phyloP scores from a whole-genome alignment of 2,797 vertebrate genomes.

The Aplochiton taeniatus region DNA sequence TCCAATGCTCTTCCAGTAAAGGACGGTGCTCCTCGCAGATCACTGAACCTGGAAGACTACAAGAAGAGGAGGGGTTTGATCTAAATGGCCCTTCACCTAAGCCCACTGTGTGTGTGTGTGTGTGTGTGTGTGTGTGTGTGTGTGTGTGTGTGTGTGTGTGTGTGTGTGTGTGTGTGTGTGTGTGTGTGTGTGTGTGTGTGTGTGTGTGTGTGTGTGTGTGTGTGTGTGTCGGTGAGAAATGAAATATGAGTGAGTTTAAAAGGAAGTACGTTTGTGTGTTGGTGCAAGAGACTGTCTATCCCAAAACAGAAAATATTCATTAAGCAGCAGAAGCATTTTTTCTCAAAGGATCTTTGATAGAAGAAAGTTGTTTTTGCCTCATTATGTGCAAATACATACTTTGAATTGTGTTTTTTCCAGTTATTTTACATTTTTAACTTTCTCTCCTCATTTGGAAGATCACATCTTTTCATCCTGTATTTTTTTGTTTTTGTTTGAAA shows the following conservation, averaged over 20 bases:
- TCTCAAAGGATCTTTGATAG: constrained; percentile 59
- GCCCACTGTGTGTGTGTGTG: constrained; percentile 1
- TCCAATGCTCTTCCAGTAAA: constrained; percentile 95
- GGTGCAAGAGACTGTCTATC: constrained; percentile 65
- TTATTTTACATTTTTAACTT: constrained; percentile 60
- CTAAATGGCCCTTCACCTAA: constrained; percentile 68
- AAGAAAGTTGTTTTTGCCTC: constrained; percentile 58
- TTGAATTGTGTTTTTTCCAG: constrained; percentile 52
- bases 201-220: constrained; percentile 12
- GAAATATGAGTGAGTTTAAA: constrained; percentile 28
- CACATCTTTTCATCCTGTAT: constrained; percentile 40
- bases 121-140: constrained; percentile 9
- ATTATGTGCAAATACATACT: constrained; percentile 55
- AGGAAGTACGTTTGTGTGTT: constrained; percentile 50
- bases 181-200: constrained; percentile 15
- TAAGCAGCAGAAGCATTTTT: constrained; percentile 49
- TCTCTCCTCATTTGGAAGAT: constrained; percentile 41
- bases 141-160: constrained; percentile 9
- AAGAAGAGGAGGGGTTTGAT: constrained; percentile 99
- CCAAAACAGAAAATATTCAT: constrained; percentile 70
- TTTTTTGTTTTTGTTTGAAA: constrained; percentile 32
- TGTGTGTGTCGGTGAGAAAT: constrained; percentile 7
- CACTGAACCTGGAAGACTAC: constrained; percentile 98
- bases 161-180: constrained; percentile 5
- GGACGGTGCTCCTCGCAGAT: constrained; percentile 94